phyloP scores from a whole-genome alignment of 2,797 vertebrate species.

The Phoebastria nigripes region DNA sequence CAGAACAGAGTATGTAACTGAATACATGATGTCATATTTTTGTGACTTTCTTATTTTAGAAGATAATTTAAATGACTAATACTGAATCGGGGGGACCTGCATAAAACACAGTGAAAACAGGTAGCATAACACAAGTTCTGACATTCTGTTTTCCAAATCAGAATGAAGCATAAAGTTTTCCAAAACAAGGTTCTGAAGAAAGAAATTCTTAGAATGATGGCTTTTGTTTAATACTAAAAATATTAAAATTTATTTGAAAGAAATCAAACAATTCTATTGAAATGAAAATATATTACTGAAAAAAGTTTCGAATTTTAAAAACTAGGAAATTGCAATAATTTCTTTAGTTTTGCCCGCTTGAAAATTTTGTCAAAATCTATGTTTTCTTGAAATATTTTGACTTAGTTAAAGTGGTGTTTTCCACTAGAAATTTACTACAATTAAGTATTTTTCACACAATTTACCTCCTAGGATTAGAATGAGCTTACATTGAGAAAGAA shows the following conservation, averaged over 20 bases:
- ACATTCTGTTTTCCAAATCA: neutral
- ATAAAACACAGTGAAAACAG: neutral
- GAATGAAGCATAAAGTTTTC: neutral
- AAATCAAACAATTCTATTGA: neutral
- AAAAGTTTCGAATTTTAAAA: neutral
- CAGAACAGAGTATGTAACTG: accelerated
- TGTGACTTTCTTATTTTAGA: neutral
- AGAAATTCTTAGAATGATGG: neutral
- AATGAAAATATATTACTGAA: neutral
- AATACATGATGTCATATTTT: neutral
- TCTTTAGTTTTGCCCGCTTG: neutral
- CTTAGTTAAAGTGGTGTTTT: neutral
- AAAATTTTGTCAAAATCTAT: neutral
- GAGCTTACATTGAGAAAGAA: neutral
- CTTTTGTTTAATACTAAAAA: neutral
- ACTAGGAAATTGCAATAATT: neutral
- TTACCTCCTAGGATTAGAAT: neutral
- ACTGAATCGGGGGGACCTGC: accelerated
- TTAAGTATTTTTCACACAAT: neutral
- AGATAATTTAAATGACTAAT: neutral
- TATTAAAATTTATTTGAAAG: neutral
- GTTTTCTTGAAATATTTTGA: neutral
- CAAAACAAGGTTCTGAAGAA: neutral
- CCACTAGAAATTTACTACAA: neutral
- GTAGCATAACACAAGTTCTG: neutral